Percentiles rank a stretch among this genome's conserved stretches.
Evolutionary conservation across 2,888 invertebrate genomes (phyloP).

Genomic region (Aphodius sticticus): DNA sequence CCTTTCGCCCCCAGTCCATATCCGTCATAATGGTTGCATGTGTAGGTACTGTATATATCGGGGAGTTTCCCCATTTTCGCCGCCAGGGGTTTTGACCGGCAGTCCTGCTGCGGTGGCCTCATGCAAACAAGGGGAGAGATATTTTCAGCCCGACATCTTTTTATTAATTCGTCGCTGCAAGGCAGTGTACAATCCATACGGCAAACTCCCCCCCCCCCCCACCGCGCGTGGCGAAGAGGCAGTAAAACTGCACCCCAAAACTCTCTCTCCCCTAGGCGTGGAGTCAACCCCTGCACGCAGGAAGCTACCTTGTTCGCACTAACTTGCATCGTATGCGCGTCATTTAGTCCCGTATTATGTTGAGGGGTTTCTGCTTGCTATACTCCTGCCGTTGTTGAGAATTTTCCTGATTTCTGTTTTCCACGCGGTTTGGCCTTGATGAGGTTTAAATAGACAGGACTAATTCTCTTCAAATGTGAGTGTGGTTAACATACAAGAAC

Average conservation of each 20-base stretch:
- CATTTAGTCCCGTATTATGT: slow-evolving; percentile 37
- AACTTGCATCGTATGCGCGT: slow-evolving; percentile 43
- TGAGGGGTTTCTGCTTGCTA: neutral
- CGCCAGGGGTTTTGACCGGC: neutral
- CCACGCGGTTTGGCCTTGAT: neutral
- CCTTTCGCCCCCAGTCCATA: neutral
- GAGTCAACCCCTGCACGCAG: neutral
- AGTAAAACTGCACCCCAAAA: slow-evolving; percentile 14
- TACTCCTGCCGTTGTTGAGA: neutral
- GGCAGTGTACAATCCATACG: slow-evolving; percentile 22
- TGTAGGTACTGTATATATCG: neutral
- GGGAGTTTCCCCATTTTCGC: neutral
- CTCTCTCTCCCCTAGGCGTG: neutral
- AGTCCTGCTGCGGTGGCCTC: slow-evolving; percentile 41
- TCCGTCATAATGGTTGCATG: neutral
- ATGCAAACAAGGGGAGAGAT: slow-evolving; percentile 48
- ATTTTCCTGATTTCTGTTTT: neutral
- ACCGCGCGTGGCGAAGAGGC: neutral
- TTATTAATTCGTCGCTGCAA: slow-evolving; percentile 46
- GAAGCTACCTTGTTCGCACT: slow-evolving; percentile 43
- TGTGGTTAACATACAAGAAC: no score
- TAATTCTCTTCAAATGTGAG: no score
- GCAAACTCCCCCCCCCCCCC: slow-evolving; percentile 39
- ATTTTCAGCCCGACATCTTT: slow-evolving; percentile 43
- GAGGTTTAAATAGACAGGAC: no score